Base-by-base conservation (phyloP, 2,888 invertebrate species). In the Nemoura dubitans region DNA sequence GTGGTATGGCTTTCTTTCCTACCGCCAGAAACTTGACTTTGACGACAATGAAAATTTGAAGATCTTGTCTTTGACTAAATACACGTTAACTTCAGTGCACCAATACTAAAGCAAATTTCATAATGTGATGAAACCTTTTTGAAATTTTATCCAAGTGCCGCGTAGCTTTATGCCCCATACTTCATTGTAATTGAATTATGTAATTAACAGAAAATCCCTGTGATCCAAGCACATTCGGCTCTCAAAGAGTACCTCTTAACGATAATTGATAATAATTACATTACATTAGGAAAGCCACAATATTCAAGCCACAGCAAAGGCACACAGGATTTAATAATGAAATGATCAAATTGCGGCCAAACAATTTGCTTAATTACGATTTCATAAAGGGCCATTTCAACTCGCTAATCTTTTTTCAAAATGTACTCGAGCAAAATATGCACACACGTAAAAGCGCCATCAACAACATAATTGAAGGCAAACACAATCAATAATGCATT, bases 211-310 rank as follows among this genome's bases (percentile, higher is more conserved):
- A 59, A 59, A 59, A 59, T 59, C 59, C 59, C 59, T 59, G 59
- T 59, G 59, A 59, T 59, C 59, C 59, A 59, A 7, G 21, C 59
- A 21, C 59, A 59, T 59, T 59, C 21, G 59, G 21, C 14, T 21
- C 59, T 59, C 59, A 59, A 59, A 59, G 59, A 1, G 21, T 59
- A 59, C 59, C 59, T 59, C 59, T 59, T 59, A 59, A 21, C 59
- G 59, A 59, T 59, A 59, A 59, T 59, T 59, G 21, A 1, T 59
- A 59, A 59, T 59, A 59, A 59, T 59, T 59, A 59, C 59, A 59
- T 59, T 59, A 59, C 59, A 59, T 59, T 59, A 59, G 59, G 21
- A 59, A 59, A 59, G 59, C 59, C 59, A 59, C 59, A 59, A 59
- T 59, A 21, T 59, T 59, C 59, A 59, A 59, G 59, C 59, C 59